These are phyloP conservation scores for Chrysopilus asiliformis DNA, from an alignment of 2,888 invertebrate species.

Conservation along the genomic window DNA sequence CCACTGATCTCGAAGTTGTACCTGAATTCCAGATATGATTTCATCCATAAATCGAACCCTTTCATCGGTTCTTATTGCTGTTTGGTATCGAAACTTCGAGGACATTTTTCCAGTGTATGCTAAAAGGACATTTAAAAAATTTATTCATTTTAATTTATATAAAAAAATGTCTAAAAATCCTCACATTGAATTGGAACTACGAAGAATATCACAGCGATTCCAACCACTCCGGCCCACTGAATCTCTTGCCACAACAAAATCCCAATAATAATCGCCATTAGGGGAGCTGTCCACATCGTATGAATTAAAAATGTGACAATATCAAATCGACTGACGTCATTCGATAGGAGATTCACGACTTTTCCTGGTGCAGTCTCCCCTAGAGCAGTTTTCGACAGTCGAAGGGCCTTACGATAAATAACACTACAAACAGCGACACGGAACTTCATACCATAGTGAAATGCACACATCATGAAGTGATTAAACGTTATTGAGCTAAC, in stretches of 20 bases:
- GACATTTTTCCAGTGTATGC: constrained; percentile 25
- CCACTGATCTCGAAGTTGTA: no score
- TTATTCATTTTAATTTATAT: no score
- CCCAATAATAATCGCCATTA: constrained; percentile 48
- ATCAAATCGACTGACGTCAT: constrained; percentile 78
- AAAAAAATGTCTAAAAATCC: no score
- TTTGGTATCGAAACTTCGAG: constrained; percentile 35
- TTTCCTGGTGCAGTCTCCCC: constrained; percentile 77
- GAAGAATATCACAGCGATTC: constrained; percentile 53
- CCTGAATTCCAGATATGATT: constrained; percentile 50
- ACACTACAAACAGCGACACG: constrained; percentile 70
- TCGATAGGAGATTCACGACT: constrained; percentile 75
- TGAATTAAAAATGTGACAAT: constrained; percentile 58
- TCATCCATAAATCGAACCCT: constrained; percentile 67
- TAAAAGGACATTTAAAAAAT: no score
- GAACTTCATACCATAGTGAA: constrained; percentile 68
- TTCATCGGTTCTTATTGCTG: constrained; percentile 53
- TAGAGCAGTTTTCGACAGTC: constrained; percentile 52
- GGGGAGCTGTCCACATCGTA: constrained; percentile 70
- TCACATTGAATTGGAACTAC: constrained; percentile 66
- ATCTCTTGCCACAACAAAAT: constrained; percentile 56
- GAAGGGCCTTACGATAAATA: constrained; percentile 71
- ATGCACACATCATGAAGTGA: constrained; percentile 54
- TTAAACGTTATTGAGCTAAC: constrained; percentile 39
- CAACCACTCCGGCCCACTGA: constrained; percentile 51